Base-by-base conservation (phyloP, 2,888 invertebrate genomes). In the Harmothoe impar region DNA sequence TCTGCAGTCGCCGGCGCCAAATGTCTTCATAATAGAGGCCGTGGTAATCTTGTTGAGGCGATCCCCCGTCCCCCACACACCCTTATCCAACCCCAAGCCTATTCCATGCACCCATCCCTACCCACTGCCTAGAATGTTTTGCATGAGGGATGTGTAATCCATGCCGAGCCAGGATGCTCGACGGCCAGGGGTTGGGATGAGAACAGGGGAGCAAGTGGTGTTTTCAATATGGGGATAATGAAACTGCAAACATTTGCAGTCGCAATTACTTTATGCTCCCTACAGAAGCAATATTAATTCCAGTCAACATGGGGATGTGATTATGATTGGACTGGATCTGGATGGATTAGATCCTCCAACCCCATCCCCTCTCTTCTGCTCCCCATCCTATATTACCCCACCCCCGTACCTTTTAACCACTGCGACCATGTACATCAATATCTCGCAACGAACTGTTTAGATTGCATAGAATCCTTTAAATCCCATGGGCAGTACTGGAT, bases 231-330 rank as follows among this genome's bases (percentile, higher is more conserved):
- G 25, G n/a, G 54, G 56, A 86, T 86, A 56, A 86, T 54, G 54
- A 54, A 86, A 86, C 86, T 31, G 86, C 86, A 52, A 86, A 54
- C 56, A 86, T 86, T 54, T 86, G 86, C 54, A n/a, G 25, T 31
- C 5, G 31, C 54, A 56, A 86, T 54, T 86, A 86, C 86, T 86
- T 52, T 54, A 54, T 86, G 52, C 31, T 52, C 86, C 56, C 54
- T 17, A 86, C 86, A 86, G 86, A 56, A 86, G 86, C 29, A 81
- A 86, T 54, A 86, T 86, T 86, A 86, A 86, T 86, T 86, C 54
- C 31, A 29, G 29, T 54, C 20, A 86, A 52, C n/a, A 54, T 31
- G 52, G 20, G 54, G 54, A 54, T 54, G 54, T 3, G 86, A 86
- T 52, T 86, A 29, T 86, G 86, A 86, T 86, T 86, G 86, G 56